phyloP scores from a whole-genome alignment of 2,113 vertebrate species.

The Seriola dumerili region DNA sequence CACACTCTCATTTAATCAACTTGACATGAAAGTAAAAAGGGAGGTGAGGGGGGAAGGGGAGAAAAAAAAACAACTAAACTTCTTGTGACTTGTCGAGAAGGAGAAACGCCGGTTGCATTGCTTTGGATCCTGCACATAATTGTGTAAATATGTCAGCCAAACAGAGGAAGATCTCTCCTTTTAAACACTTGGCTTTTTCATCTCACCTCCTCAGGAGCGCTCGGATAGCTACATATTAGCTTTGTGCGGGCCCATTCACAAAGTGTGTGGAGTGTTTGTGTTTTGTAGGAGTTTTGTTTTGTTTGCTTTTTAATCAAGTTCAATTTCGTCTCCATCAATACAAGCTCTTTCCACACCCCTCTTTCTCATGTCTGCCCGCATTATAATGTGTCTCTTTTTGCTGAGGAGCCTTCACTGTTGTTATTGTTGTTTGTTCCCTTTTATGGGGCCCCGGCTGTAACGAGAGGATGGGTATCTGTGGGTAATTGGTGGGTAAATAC shows the following conservation, averaged over 20 bases:
- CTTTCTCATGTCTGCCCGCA: conserved; percentile 61
- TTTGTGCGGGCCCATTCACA: conserved; percentile 67
- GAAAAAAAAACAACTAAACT: conserved; percentile 48
- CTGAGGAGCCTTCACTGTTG: conserved; percentile 72
- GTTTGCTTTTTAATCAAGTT: conserved; percentile 83
- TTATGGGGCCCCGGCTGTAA: conserved; percentile 65
- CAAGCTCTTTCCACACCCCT: conserved; percentile 44
- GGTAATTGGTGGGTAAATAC: conserved; percentile 85
- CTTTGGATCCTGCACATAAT: conserved; percentile 75
- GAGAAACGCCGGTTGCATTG: conserved; percentile 59
- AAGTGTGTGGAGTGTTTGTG: conserved; percentile 68
- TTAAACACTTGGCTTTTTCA: conserved; percentile 79
- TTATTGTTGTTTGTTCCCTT: conserved; percentile 75
- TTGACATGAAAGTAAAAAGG: conserved; percentile 63
- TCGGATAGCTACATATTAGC: conserved; percentile 68
- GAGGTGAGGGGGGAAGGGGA: neutral
- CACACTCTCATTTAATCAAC: conserved; percentile 67
- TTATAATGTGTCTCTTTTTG: conserved; percentile 72
- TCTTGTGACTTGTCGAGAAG: conserved; percentile 66
- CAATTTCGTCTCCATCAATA: conserved; percentile 64
- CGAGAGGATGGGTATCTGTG: conserved; percentile 76
- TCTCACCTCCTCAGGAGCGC: conserved; percentile 67
- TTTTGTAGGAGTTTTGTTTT: conserved; percentile 77
- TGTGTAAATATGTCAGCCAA: conserved; percentile 85
- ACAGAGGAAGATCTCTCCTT: conserved; percentile 73